A percentile compares a stretch with the other conserved stretches of the same genome.
These are phyloP conservation scores for Choristoneura rosaceana DNA, from an alignment of 2,888 invertebrate species.

Conservation along the genomic window DNA sequence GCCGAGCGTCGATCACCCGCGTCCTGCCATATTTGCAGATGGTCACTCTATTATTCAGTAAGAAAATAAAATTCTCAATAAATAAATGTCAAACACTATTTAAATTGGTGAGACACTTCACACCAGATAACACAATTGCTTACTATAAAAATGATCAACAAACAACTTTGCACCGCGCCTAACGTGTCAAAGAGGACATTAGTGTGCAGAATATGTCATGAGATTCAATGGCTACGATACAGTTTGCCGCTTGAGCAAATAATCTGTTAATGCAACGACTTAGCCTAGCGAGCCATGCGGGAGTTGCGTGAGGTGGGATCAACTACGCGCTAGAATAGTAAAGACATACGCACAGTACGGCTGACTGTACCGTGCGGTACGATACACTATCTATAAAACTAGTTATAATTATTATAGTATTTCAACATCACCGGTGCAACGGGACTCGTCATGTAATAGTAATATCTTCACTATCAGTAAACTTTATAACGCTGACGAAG, in stretches of 20 bases:
- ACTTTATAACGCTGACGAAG: slow-evolving; percentile 67
- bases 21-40: slow-evolving; percentile 84
- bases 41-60: slow-evolving; percentile 79
- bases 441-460: slow-evolving; percentile 60
- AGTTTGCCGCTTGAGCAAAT: slow-evolving; percentile 84
- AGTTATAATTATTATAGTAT: slow-evolving; percentile 62
- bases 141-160: slow-evolving; percentile 85
- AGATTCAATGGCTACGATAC: slow-evolving; percentile 79
- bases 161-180: slow-evolving; percentile 82
- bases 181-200: slow-evolving; percentile 68
- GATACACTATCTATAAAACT: slow-evolving; percentile 60
- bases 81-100: slow-evolving; percentile 85
- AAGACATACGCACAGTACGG: slow-evolving; percentile 40
- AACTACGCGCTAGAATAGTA: slow-evolving; percentile 68
- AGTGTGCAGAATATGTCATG: slow-evolving; percentile 78
- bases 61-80: slow-evolving; percentile 85
- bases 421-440: slow-evolving; percentile 71
- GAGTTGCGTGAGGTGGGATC: slow-evolving; percentile 73
- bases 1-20: slow-evolving; percentile 61
- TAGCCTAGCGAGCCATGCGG: slow-evolving; percentile 79
- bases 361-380: slow-evolving; percentile 7
- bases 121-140: slow-evolving; percentile 84
- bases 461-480: slow-evolving; percentile 66
- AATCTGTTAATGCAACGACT: slow-evolving; percentile 69
- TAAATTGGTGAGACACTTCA: slow-evolving; percentile 78